Percentiles rank a stretch among this genome's conserved stretches.
phyloP scores from a whole-genome alignment of 2,888 invertebrate species.

The Pristionchus japonicus region DNA sequence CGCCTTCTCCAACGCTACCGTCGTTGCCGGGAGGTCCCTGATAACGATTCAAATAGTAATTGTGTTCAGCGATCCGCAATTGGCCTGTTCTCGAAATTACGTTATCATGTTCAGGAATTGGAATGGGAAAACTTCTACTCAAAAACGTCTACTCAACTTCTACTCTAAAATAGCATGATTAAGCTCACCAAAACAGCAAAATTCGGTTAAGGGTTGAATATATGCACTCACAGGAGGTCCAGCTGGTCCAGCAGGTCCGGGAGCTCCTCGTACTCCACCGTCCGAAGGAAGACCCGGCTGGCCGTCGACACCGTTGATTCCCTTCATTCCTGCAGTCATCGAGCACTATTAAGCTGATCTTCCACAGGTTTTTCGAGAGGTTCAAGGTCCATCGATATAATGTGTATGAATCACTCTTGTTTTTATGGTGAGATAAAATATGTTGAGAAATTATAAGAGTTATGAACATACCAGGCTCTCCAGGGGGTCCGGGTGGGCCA shows the following conservation, averaged over 20 bases:
- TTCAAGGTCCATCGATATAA: background rate
- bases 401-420: background rate
- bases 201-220: too few species aligned
- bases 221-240: conserved; percentile 46
- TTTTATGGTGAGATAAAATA: too few species aligned
- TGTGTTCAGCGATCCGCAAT: too few species aligned
- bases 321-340: conserved; percentile 46
- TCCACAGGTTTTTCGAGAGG: background rate
- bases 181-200: too few species aligned
- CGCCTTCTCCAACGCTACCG: conserved; percentile 62
- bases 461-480: conserved; percentile 57
- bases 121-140: too few species aligned
- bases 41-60: background rate
- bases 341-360: too few species aligned
- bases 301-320: conserved; percentile 23
- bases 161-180: too few species aligned
- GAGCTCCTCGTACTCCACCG: conserved; percentile 52
- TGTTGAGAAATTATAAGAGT: too few species aligned
- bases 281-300: conserved; percentile 34
- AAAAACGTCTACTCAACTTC: too few species aligned
- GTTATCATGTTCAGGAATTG: too few species aligned
- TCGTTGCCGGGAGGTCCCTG: conserved; percentile 59
- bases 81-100: too few species aligned
- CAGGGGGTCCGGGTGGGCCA: conserved; percentile 56
- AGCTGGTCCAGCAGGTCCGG: conserved; percentile 51